phyloP scores from a whole-genome alignment of 2,797 vertebrate species.

The Triplophysa yarkandensis region DNA sequence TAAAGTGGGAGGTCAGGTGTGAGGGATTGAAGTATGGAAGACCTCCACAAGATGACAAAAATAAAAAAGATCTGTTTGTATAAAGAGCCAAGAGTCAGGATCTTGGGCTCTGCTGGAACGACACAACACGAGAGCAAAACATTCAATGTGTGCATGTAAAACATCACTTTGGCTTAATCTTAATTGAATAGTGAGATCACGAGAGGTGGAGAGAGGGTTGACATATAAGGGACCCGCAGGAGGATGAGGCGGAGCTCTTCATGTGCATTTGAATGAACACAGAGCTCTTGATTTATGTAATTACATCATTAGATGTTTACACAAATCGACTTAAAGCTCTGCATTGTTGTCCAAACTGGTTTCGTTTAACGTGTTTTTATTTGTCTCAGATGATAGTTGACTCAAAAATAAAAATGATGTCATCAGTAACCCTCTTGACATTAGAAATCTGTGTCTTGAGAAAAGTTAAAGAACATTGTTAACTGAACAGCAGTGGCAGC shows the following conservation, averaged over 20 bases:
- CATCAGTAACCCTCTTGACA: no score
- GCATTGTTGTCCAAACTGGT: not conserved
- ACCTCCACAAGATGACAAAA: not conserved
- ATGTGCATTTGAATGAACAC: not conserved
- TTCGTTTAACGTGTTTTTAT: no score
- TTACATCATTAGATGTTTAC: not conserved
- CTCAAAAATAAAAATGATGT: no score
- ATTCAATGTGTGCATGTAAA: slow-evolving; percentile 11
- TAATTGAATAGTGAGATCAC: slow-evolving; percentile 66
- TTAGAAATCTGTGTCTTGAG: no score
- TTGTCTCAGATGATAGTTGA: no score
- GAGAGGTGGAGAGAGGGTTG: slow-evolving; percentile 17
- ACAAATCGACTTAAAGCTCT: not conserved
- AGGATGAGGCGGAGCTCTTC: slow-evolving; percentile 8
- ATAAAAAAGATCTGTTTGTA: not conserved
- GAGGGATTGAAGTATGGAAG: slow-evolving; percentile 2
- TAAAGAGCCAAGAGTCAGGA: no score
- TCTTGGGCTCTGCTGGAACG: no score
- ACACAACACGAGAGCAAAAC: not conserved
- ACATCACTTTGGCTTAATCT: slow-evolving; percentile 46
- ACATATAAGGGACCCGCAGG: not conserved
- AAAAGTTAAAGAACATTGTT: no score
- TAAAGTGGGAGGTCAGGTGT: not conserved
- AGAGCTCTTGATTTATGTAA: not conserved
- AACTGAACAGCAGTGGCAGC: no score